These are phyloP conservation scores for Otocyon megalotis DNA, from an alignment of 2,113 vertebrate genomes.

Conservation along the genomic window DNA sequence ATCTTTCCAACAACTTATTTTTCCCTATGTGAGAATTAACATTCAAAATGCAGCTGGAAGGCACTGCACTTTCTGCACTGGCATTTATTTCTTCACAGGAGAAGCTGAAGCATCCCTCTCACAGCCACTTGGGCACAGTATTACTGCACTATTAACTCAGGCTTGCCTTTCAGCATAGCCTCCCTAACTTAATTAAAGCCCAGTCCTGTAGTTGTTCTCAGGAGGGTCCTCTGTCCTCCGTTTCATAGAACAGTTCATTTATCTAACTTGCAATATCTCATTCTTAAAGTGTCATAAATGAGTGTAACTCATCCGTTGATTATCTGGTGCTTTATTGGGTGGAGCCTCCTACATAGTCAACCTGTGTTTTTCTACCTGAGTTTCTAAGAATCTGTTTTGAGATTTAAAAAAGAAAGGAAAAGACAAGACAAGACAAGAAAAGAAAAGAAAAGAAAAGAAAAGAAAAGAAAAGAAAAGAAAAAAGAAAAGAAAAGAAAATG, in stretches of 20 bases:
- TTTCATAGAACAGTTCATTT: slow-evolving; percentile 17
- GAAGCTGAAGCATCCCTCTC: background rate
- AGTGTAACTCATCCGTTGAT: background rate
- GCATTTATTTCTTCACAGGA: slow-evolving; percentile 27
- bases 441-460: too few relatives aligned
- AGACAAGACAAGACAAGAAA: too few relatives aligned
- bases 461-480: too few relatives aligned
- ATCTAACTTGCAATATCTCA: slow-evolving; percentile 9
- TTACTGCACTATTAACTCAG: background rate
- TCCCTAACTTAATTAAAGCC: slow-evolving; percentile 32
- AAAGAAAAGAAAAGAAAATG: too few relatives aligned
- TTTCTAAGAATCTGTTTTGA: background rate
- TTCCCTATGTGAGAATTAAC: background rate
- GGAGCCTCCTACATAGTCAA: background rate
- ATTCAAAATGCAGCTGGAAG: background rate
- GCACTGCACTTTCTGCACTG: background rate
- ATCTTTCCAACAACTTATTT: background rate
- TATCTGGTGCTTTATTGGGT: background rate
- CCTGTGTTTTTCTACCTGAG: background rate
- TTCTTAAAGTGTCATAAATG: slow-evolving; percentile 30
- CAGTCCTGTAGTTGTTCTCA: background rate
- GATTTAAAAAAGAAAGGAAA: background rate
- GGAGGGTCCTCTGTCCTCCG: background rate
- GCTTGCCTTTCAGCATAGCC: background rate
- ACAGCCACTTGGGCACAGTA: background rate